These are phyloP conservation scores for Zygaena filipendulae DNA, from an alignment of 2,888 invertebrate species.

Conservation along the genomic window DNA sequence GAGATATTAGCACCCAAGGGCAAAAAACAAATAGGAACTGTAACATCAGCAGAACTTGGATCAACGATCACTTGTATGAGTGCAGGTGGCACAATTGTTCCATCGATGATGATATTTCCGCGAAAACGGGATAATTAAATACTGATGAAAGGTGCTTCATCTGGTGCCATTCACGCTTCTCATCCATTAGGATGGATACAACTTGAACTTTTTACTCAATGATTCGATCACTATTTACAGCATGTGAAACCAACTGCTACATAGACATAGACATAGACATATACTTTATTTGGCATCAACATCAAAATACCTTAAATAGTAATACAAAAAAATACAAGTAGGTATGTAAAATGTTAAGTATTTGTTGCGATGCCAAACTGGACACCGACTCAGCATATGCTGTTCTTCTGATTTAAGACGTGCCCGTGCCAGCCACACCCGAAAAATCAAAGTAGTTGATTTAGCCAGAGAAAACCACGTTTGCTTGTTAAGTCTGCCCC, in stretches of 20 bases:
- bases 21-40: conserved; percentile 24
- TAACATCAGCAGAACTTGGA: conserved; percentile 29
- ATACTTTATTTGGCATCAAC: no score
- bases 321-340: no score
- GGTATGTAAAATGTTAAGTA: no score
- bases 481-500: conserved; percentile 14
- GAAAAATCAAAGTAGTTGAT: conserved; percentile 8
- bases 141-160: conserved; percentile 18
- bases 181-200: conserved; percentile 18
- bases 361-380: no score
- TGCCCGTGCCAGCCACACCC: conserved; percentile 8
- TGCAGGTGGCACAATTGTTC: conserved; percentile 17
- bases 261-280: no score
- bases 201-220: conserved; percentile 14
- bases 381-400: no score
- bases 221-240: conserved; percentile 6
- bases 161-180: conserved; percentile 11
- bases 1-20: conserved; percentile 24
- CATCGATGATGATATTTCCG: conserved; percentile 21
- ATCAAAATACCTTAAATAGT: no score
- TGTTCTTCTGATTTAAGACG: conserved; percentile 11
- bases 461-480: conserved; percentile 13
- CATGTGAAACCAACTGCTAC: conserved; percentile 8
- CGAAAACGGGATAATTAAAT: conserved; percentile 12
- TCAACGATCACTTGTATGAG: conserved; percentile 19